Base-by-base conservation (phyloP, 2,888 invertebrate genomes). In the Apocheima hispidaria region DNA sequence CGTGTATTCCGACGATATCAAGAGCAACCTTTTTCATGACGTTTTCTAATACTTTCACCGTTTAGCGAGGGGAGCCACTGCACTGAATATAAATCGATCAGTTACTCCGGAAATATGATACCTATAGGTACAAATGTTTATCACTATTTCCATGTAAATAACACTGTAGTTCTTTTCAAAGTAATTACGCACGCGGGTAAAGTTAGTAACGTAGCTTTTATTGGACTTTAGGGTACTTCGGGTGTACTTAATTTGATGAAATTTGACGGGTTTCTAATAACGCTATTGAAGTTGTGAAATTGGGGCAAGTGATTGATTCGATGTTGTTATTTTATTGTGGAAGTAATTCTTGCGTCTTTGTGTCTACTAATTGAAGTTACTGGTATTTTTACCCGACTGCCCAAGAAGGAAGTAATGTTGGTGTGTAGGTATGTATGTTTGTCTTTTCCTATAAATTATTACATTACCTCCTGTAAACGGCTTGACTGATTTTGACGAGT, bases 81-180 rank as follows among this genome's bases (percentile, higher is more conserved):
- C 23, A 49, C 41, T 58, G 61, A 68, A 63, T 66, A 65, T 40
- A 28, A 68, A 69, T 71, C 63, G 68, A 65, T 69, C 23, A n/a
- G n/a, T n/a, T 60, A 51, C 63, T 53, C 60, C 21, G 30, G 51
- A 60, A 63, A 62, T 66, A 61, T 66, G 51, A 62, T 65, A 59
- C 46, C 9, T 14, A 40, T 55, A 6, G 7, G 6, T 14, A 40
- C 30, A 10, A 3, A 14, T 6, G 14, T 16, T 30, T 10, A 30
- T 23, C 36, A 50, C 49, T 36, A 18, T 20, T n/a, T 63, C 18
- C 52, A 43, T 59, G 53, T 54, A 43, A 59, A 63, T 38, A n/a
- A 28, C 1, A 0, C 4, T 3, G 7, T 33, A 16, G n/a, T 30
- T 53, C 4, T 21, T 53, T 41, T 12, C 41, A 21, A 53, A 43